Percentiles rank a stretch among this genome's conserved stretches.
These are phyloP conservation scores for Menidia beryllina DNA, from an alignment of 2,113 vertebrate genomes.

Conservation along the genomic window DNA sequence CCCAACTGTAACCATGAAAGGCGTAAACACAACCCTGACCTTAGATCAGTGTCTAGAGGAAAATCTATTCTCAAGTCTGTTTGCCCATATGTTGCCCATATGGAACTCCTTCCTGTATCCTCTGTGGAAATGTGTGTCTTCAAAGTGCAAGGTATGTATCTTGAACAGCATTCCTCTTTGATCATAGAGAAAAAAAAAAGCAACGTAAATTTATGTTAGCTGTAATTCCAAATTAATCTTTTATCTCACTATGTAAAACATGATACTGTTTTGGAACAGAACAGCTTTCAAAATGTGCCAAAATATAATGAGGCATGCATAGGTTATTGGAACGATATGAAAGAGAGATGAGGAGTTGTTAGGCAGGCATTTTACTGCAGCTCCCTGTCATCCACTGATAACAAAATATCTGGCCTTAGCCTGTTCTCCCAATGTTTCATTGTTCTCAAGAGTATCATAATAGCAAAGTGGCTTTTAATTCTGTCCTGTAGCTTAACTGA, in stretches of 20 bases:
- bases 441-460: slow-evolving; percentile 50
- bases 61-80: slow-evolving; percentile 57
- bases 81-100: slow-evolving; percentile 77
- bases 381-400: slow-evolving; percentile 9
- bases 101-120: slow-evolving; percentile 68
- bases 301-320: background rate
- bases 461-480: slow-evolving; percentile 36
- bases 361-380: slow-evolving; percentile 3
- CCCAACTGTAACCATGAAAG: slow-evolving; percentile 74
- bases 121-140: slow-evolving; percentile 47
- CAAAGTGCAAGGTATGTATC: slow-evolving; percentile 57
- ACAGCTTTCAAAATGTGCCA: too few relatives aligned
- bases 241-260: background rate
- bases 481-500: slow-evolving; percentile 20
- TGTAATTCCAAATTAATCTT: background rate
- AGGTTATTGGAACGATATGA: background rate
- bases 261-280: background rate
- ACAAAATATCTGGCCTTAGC: slow-evolving; percentile 23
- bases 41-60: slow-evolving; percentile 72
- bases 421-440: slow-evolving; percentile 31
- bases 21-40: slow-evolving; percentile 68
- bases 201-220: background rate
- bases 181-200: slow-evolving; percentile 24
- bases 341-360: slow-evolving; percentile 13
- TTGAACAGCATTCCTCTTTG: slow-evolving; percentile 37